Conservation (phyloP, 1,140 invertebrate species). For the Limonius californicus region DNA sequence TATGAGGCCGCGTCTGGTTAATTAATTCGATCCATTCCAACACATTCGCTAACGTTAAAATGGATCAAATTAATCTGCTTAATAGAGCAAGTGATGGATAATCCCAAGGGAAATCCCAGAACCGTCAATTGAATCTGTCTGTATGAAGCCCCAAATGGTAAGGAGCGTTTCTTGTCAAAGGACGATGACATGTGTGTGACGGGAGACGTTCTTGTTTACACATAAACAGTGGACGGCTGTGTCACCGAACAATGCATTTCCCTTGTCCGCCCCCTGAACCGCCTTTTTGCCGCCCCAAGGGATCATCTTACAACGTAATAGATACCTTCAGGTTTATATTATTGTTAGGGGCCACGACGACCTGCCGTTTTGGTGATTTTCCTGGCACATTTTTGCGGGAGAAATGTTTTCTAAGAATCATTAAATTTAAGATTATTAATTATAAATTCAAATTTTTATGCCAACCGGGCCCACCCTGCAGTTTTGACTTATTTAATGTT, state of each 20-base stretch:
- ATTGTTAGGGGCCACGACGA: too few species aligned
- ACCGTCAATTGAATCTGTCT: neutral
- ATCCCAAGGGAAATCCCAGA: neutral
- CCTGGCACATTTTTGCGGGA: too few species aligned
- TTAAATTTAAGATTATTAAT: neutral
- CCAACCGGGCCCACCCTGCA: neutral
- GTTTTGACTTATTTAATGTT: neutral
- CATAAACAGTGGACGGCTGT: slow-evolving; percentile 20
- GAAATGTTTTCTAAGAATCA: too few species aligned
- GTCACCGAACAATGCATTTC: slow-evolving; percentile 21
- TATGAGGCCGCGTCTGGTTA: neutral
- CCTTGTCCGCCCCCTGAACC: slow-evolving; percentile 18
- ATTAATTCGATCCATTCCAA: too few species aligned
- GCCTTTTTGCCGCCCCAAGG: slow-evolving; percentile 12
- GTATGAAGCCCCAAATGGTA: slow-evolving; percentile 1
- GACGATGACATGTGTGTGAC: slow-evolving; percentile 18
- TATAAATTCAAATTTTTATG: neutral
- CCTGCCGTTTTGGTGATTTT: too few species aligned
- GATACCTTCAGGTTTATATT: neutral
- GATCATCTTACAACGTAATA: slow-evolving; percentile 10
- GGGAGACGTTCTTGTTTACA: slow-evolving; percentile 20
- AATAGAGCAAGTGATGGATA: slow-evolving; percentile 1
- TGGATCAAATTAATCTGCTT: slow-evolving; percentile 5
- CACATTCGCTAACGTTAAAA: too few species aligned
- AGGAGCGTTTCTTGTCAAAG: slow-evolving; percentile 1